Evolutionary conservation across 2,888 invertebrate species (phyloP).

Genomic region (Drosophila anomelani): DNA sequence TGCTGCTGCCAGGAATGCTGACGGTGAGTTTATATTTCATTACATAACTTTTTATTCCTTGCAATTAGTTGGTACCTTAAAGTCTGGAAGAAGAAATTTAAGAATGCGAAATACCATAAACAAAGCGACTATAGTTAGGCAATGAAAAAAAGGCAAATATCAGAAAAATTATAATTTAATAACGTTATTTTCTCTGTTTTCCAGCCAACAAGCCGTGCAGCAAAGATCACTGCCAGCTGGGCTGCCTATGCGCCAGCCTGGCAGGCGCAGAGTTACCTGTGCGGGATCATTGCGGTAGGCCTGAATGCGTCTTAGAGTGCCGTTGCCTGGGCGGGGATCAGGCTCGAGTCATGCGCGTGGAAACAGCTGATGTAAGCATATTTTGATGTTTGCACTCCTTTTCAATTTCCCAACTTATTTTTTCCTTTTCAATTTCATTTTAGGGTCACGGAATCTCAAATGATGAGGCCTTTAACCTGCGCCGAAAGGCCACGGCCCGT

Average conservation of each 20-base stretch:
- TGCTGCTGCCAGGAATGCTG: slow-evolving; percentile 79
- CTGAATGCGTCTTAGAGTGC: slow-evolving; percentile 85
- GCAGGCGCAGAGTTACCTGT: slow-evolving; percentile 83
- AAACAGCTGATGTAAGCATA: slow-evolving; percentile 81
- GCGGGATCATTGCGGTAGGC: slow-evolving; percentile 87
- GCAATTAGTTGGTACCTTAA: neutral
- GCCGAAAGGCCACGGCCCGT: slow-evolving; percentile 84
- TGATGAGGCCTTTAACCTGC: slow-evolving; percentile 83
- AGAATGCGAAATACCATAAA: neutral
- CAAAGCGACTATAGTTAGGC: neutral
- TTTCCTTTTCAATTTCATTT: neutral
- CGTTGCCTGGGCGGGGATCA: slow-evolving; percentile 82
- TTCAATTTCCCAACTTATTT: too few relatives aligned
- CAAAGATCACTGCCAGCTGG: slow-evolving; percentile 87
- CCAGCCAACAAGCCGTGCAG: slow-evolving; percentile 84
- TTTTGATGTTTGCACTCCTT: neutral
- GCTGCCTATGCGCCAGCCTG: slow-evolving; percentile 89
- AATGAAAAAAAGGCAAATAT: neutral
- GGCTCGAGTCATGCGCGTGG: slow-evolving; percentile 81
- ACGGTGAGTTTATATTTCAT: slow-evolving; percentile 56
- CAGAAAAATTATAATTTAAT: neutral
- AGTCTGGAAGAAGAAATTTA: neutral
- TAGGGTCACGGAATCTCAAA: slow-evolving; percentile 82
- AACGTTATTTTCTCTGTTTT: slow-evolving; percentile 5
- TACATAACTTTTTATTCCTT: neutral